Evolutionary conservation across 2,113 vertebrate species (phyloP).

Genomic region (Holacanthus passer): DNA sequence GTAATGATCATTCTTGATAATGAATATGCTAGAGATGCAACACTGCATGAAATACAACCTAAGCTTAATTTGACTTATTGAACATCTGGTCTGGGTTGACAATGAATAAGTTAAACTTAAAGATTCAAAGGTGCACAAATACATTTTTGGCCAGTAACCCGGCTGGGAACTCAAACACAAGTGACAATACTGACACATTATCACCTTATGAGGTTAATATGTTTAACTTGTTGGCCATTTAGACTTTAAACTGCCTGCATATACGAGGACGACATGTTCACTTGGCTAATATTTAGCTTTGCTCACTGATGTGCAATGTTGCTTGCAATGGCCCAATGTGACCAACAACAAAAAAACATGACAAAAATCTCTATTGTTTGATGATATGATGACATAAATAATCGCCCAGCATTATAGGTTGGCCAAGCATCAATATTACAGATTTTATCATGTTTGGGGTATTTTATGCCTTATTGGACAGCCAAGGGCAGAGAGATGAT

Average conservation of each 20-base stretch:
- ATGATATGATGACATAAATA: background rate
- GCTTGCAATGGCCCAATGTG: background rate
- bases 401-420: background rate
- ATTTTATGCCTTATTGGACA: background rate
- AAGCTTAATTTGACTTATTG: background rate
- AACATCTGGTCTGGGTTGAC: background rate
- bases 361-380: background rate
- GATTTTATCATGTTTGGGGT: background rate
- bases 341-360: background rate
- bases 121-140: background rate
- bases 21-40: background rate
- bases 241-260: background rate
- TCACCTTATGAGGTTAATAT: background rate
- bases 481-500: background rate
- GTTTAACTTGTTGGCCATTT: background rate
- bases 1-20: background rate
- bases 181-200: background rate
- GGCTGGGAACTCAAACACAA: background rate
- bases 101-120: background rate
- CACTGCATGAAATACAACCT: background rate
- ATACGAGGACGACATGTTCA: background rate
- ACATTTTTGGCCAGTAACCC: background rate
- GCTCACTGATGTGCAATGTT: background rate
- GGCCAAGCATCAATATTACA: no score
- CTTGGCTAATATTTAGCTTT: background rate